phyloP scores from a whole-genome alignment of 2,888 invertebrate genomes.

The Muschampia plurimacula region DNA sequence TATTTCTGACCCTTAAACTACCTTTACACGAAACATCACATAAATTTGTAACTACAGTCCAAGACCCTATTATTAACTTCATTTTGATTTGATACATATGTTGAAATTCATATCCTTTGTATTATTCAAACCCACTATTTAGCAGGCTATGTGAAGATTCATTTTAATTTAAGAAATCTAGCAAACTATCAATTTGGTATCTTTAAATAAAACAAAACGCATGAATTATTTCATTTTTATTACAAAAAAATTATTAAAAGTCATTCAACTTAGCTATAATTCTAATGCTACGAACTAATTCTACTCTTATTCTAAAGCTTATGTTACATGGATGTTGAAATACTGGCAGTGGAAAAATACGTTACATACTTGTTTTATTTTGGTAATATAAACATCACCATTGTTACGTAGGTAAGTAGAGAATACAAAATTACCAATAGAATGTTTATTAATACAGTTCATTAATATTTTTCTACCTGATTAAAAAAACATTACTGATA shows the following conservation, averaged over 20 bases:
- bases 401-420: constrained; percentile 36
- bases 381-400: constrained; percentile 45
- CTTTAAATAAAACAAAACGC: constrained; percentile 38
- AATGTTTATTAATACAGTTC: background rate
- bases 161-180: no score
- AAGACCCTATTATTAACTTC: no score
- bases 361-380: constrained; percentile 52
- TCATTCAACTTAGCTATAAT: constrained; percentile 75
- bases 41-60: no score
- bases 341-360: constrained; percentile 86
- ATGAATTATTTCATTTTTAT: constrained; percentile 66
- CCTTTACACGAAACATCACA: no score
- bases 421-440: constrained; percentile 30
- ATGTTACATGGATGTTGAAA: constrained; percentile 77
- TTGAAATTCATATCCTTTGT: no score
- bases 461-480: constrained; percentile 27
- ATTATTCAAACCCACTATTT: no score
- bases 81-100: no score
- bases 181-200: no score
- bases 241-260: constrained; percentile 85
- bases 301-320: constrained; percentile 63
- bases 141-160: no score
- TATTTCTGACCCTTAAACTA: no score
- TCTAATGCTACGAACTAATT: constrained; percentile 60
- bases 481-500: constrained; percentile 49